Percentiles rank a stretch among this genome's conserved stretches.
Evolutionary conservation across 2,113 vertebrate genomes (phyloP).

Genomic region (Thomomys bottae): DNA sequence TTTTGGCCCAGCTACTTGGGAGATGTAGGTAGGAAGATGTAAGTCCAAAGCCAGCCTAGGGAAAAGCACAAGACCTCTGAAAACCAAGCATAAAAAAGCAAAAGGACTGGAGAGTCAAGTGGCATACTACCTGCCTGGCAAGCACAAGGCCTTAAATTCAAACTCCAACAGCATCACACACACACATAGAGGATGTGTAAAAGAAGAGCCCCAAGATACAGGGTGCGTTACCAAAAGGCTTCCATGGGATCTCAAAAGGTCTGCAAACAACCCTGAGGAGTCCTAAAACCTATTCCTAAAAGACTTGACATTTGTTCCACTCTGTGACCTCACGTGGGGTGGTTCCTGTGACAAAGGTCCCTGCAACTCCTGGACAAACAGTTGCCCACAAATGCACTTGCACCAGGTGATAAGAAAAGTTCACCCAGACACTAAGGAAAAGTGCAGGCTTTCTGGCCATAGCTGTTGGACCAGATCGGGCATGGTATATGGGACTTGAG

Average conservation of each 20-base stretch:
- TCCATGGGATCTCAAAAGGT: neutral
- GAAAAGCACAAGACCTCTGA: no score
- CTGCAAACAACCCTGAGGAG: neutral
- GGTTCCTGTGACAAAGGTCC: conserved; percentile 4
- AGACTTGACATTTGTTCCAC: neutral
- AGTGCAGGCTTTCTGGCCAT: neutral
- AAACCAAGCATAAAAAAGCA: no score
- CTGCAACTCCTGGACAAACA: neutral
- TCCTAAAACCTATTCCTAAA: conserved; percentile 7
- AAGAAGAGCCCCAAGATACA: neutral
- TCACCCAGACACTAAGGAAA: neutral
- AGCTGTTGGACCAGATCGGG: neutral
- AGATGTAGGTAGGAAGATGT: no score
- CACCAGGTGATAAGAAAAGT: neutral
- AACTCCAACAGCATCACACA: no score
- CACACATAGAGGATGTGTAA: neutral
- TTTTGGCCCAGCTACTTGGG: no score
- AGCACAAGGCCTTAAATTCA: no score
- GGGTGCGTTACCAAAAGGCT: neutral
- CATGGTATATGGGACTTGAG: neutral
- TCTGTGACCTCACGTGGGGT: neutral
- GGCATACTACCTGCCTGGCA: no score
- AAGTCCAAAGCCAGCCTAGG: no score
- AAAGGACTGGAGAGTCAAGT: no score
- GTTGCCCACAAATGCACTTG: neutral